phyloP scores from a whole-genome alignment of 35 echinoderm and acorn worm genomes.

The Anneissia japonica region DNA sequence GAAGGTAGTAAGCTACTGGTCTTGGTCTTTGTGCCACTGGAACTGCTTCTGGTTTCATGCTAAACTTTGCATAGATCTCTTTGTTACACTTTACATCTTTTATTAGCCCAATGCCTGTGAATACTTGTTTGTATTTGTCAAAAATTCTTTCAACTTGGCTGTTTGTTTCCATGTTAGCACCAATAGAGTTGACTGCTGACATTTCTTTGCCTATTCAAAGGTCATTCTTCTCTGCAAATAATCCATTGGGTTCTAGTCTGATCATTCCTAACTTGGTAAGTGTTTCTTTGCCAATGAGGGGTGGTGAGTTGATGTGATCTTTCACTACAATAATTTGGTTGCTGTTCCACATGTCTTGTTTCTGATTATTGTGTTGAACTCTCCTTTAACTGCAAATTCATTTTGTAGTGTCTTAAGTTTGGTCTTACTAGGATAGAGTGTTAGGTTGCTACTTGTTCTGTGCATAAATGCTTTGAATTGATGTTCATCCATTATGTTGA shows the following conservation, averaged over 20 bases:
- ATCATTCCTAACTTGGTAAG: conserved; percentile 35
- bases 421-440: no score
- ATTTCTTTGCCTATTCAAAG: conserved; percentile 6
- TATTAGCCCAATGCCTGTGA: conserved; percentile 30
- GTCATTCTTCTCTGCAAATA: conserved; percentile 7
- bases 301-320: conserved; percentile 39
- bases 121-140: conserved; percentile 9
- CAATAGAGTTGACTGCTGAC: conserved; percentile 7
- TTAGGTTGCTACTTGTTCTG: no score
- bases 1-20: no score
- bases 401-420: no score
- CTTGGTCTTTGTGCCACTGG: conserved; percentile 48
- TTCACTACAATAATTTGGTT: conserved; percentile 36
- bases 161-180: no score
- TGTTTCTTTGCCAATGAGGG: conserved; percentile 16
- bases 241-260: conserved; percentile 20
- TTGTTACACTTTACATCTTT: conserved; percentile 18
- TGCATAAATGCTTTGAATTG: no score
- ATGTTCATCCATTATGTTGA: no score
- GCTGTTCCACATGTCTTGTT: conserved; percentile 34
- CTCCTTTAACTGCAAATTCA: no score
- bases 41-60: conserved; percentile 42
- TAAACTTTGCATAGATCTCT: conserved; percentile 46
- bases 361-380: conserved; percentile 41
- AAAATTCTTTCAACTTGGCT: neutral